Conservation (phyloP, 2,797 vertebrate species). For the Ceyx erithaca region DNA sequence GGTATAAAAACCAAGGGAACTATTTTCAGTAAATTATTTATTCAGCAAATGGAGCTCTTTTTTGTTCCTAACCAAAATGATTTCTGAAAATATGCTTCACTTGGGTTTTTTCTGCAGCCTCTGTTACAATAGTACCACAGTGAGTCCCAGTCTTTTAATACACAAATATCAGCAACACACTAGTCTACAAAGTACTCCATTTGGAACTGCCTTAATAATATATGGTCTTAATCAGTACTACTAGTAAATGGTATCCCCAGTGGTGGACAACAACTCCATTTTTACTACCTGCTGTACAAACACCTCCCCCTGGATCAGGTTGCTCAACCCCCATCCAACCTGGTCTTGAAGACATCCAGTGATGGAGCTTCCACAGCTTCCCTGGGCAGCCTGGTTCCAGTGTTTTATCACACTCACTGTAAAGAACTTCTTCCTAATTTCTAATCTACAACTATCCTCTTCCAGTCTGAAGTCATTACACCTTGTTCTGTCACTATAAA, state of each 20-base stretch:
- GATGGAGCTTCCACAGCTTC: no score
- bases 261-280: background rate
- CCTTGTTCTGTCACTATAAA: no score
- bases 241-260: background rate
- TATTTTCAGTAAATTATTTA: constrained; percentile 3
- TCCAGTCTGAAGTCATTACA: no score
- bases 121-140: background rate
- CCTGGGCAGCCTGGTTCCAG: no score
- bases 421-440: no score
- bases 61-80: background rate
- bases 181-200: background rate
- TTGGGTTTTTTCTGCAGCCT: background rate
- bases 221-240: background rate
- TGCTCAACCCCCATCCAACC: no score
- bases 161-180: background rate
- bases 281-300: background rate
- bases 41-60: background rate
- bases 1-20: background rate
- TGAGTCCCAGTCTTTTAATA: background rate
- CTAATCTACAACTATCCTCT: no score
- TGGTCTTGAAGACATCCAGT: no score
- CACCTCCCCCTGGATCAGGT: no score
- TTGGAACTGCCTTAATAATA: background rate
- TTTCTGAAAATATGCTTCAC: background rate
- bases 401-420: no score